phyloP scores from a whole-genome alignment of 2,797 vertebrate genomes.

The Betta splendens region DNA sequence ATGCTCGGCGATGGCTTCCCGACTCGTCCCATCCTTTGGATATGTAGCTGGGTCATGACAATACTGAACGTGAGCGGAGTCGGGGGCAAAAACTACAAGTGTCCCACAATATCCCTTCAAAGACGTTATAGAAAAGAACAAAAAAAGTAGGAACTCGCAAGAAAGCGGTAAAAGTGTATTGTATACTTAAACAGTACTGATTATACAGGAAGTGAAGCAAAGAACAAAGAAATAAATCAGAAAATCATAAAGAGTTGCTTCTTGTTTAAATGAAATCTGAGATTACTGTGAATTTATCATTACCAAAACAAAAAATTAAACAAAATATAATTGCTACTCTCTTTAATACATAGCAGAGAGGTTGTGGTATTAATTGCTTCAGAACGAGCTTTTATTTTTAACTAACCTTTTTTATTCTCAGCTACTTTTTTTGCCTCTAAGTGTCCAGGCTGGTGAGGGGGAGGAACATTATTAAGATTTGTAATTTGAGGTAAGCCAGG shows the following conservation, averaged over 20 bases:
- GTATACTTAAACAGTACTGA: conserved; percentile 67
- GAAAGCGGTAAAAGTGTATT: conserved; percentile 57
- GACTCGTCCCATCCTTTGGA: conserved; percentile 58
- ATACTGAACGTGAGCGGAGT: conserved; percentile 54
- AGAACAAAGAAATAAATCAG: conserved; percentile 53
- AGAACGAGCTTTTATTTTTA: conserved; percentile 63
- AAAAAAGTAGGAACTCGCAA: conserved; percentile 48
- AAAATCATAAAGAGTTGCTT: conserved; percentile 57
- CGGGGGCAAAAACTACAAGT: conserved; percentile 14
- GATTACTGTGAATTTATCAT: conserved; percentile 71
- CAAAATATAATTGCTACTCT: conserved; percentile 74
- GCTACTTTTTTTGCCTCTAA: conserved; percentile 68
- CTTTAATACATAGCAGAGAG: conserved; percentile 79
- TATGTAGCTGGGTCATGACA: conserved; percentile 63
- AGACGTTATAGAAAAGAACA: conserved; percentile 45
- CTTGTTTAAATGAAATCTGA: conserved; percentile 68
- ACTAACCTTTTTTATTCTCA: conserved; percentile 51
- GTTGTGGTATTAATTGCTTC: conserved; percentile 79
- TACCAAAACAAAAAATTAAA: conserved; percentile 57
- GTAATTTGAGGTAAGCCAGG: conserved; percentile 99
- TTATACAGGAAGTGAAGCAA: conserved; percentile 73
- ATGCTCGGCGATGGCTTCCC: conserved; percentile 51
- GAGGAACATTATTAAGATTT: conserved; percentile 92
- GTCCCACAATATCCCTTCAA: conserved; percentile 38
- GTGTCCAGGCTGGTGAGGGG: conserved; percentile 70